A percentile compares a stretch with the other conserved stretches of the same genome.
Conservation (phyloP, 1,140 invertebrate genomes). For the Orussus abietinus region DNA sequence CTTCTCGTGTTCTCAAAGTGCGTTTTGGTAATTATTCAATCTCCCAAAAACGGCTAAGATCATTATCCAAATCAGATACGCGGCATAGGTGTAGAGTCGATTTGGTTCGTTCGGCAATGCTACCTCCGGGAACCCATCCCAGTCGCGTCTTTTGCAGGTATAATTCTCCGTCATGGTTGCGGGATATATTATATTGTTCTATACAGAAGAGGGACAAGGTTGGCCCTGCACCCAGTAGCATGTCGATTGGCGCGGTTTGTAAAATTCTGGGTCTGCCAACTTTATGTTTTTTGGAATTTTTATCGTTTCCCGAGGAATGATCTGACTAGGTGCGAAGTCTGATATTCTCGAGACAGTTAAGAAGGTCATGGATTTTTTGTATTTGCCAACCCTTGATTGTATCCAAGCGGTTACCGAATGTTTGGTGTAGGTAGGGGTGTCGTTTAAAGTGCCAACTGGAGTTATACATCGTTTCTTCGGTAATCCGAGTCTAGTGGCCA, state of each 20-base stretch:
- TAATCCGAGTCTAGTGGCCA: too few species aligned
- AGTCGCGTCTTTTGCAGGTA: slow-evolving; percentile 21
- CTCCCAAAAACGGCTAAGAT: slow-evolving; percentile 17
- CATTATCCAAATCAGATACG: slow-evolving; percentile 5
- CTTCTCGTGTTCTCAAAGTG: slow-evolving; percentile 12
- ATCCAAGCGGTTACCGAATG: background rate
- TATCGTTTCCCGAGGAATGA: slow-evolving; percentile 15
- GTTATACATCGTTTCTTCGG: too few species aligned
- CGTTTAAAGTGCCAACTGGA: too few species aligned
- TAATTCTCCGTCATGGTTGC: slow-evolving; percentile 7
- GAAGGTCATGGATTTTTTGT: slow-evolving; percentile 15
- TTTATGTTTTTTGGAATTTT: slow-evolving; percentile 16
- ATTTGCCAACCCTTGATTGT: slow-evolving; percentile 7
- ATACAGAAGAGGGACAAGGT: slow-evolving; percentile 21
- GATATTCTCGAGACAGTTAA: slow-evolving; percentile 19
- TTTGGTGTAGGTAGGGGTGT: background rate
- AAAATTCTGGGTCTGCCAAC: slow-evolving; percentile 22
- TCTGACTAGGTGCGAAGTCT: slow-evolving; percentile 13
- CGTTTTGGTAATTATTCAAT: slow-evolving; percentile 12
- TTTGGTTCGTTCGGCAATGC: background rate
- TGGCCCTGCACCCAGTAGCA: slow-evolving; percentile 18
- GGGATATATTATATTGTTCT: slow-evolving; percentile 18
- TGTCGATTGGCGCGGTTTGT: slow-evolving; percentile 18
- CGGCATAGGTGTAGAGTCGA: slow-evolving; percentile 2
- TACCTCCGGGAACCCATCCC: slow-evolving; percentile 18